Percentiles rank a stretch among this genome's conserved stretches.
Evolutionary conservation across 2,113 vertebrate species (phyloP).

Genomic region (Neolamprologus fasciatus): DNA sequence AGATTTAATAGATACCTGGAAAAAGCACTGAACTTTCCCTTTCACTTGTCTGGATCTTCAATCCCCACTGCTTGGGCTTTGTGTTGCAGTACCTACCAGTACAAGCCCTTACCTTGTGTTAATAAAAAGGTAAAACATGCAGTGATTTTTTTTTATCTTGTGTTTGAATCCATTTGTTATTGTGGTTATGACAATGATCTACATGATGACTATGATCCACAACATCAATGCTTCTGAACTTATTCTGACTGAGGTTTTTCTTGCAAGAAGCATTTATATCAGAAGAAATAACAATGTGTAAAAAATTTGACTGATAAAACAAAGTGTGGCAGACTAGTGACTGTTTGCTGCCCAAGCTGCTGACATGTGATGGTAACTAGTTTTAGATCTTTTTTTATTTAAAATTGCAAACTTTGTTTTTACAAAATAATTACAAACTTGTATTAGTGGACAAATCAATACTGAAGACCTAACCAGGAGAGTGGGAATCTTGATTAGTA

Average conservation of each 20-base stretch:
- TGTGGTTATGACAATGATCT: background rate
- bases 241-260: background rate
- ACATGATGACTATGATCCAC: background rate
- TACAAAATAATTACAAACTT: background rate
- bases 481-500: background rate
- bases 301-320: background rate
- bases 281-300: background rate
- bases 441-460: background rate
- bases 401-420: background rate
- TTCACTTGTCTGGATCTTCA: background rate
- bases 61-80: background rate
- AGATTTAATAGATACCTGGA: background rate
- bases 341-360: background rate
- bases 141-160: background rate
- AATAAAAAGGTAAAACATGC: background rate
- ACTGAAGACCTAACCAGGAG: background rate
- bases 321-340: background rate
- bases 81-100: background rate
- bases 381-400: background rate
- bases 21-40: background rate
- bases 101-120: background rate
- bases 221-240: background rate
- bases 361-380: background rate
- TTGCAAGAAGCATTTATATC: background rate
- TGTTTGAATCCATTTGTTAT: background rate